Base-by-base conservation (phyloP, 2,888 invertebrate genomes). In the Acronicta alni region DNA sequence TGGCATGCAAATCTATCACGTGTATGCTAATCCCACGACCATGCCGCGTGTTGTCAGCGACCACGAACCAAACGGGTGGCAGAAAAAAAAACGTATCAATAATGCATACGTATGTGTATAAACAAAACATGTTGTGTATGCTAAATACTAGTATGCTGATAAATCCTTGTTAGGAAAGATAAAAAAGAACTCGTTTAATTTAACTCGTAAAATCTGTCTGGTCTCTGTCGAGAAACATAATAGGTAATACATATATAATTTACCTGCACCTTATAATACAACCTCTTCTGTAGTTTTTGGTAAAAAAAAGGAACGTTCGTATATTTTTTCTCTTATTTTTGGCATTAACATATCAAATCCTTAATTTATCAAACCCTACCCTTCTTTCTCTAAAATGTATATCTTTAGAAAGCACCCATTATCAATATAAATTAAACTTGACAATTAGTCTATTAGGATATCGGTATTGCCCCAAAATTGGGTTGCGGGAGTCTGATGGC, bases 1-100 rank as follows among this genome's bases (percentile, higher is more conserved):
- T 17, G 14, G 6, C 14, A 37, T 59, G 39, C 23, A 35, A 51
- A 64, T 30, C n/a, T 30, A 2, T 9, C 53, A 69, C 70, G 70
- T 53, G 69, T 45, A 53, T 69, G 44, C 8, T 45, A 48, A 69
- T 49, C 12, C 14, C 7, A 7, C 18, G 41, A 51, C 52, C 45
- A 6, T 12, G 20, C 17, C 16, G 14, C 17, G 16, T 43, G 15
- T 9, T 41, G 35, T 43, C 9, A 38, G 30, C 39, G 55, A 43
- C 39, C 66, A 64, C 46, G 49, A 16, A 15, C 3, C 35, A 2
- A 20, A n/a, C n/a, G 15, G 9, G 8, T 63, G 53, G 17, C 7
- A 9, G 9, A 38, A 26, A 9, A 42, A 44, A n/a, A 6, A 3
- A 17, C 14, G 15, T 32, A 12, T 14, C 16, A 17, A 37, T 20